Evolutionary conservation across 2,113 vertebrate species (phyloP), one percentile per base, ranked within the genome.

Genomic region (Synodontis membranacea): DNA sequence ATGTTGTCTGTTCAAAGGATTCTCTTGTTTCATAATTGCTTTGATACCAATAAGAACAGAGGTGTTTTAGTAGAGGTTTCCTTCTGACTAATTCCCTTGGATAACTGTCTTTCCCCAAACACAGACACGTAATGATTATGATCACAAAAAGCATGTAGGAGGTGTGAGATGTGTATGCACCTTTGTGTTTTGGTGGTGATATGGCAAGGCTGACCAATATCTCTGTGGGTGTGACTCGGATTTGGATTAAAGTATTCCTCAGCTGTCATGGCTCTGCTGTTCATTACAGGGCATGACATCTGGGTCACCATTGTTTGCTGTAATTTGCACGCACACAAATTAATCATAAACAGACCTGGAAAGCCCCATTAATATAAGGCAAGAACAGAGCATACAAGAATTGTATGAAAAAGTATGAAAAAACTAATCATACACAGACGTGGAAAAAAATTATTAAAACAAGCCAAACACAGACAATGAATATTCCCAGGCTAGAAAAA

Each of bases 171-270:
- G 37, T 19, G 44, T 52, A 75, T 68, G 48, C 94, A 98, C 98
- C 97, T 99, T 95, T 99, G 98, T 9, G 97, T 99, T 95, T 99
- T 99, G 89, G 98, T 99, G 92, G 97, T 99, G 92, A 99, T 96
- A 86, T 98, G 97, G 92, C 97, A 97, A 86, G 96, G 96, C 86
- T 97, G 96, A 42, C 98, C 97, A 92, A 99, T 98, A 94, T 99
- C 98, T 48, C 96, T 94, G 88, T 93, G 96, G 84, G 95, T 96
- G 84, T 95, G 94, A 64, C 96, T 95, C 0, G 95, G 95, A 90
- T 93, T 91, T 88, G 97, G 96, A 93, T 98, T 97, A 95, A 99
- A 99, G 94, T 99, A 99, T 75, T 99, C 98, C 92, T 99, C 98
- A 0, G 97, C 97, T 0, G 97, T 99, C 94, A 99, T 96, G 88